phyloP scores from a whole-genome alignment of 2,797 vertebrate species.

The Rousettus madagascariensis region DNA sequence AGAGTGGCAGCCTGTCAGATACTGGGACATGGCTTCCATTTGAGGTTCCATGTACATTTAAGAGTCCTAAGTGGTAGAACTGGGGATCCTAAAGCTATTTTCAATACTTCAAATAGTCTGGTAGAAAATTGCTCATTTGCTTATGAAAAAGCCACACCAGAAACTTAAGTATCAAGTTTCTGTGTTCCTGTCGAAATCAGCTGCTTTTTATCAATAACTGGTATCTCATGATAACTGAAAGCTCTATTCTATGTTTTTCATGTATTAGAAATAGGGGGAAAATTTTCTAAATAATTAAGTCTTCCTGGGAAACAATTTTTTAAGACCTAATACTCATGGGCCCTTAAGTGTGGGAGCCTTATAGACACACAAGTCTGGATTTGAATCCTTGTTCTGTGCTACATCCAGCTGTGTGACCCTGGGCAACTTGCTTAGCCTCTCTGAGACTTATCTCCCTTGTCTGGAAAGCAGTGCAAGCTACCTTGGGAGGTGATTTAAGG shows the following conservation, averaged over 20 bases:
- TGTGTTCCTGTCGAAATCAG: neutral
- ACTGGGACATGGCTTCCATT: rapidly evolving
- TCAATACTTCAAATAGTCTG: neutral
- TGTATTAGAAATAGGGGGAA: neutral
- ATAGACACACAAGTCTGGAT: neutral
- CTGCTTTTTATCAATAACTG: neutral
- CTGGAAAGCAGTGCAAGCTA: neutral
- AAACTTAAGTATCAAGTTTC: neutral
- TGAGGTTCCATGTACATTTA: neutral
- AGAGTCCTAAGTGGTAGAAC: neutral
- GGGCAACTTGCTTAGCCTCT: neutral
- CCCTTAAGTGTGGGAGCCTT: neutral
- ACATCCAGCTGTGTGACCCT: neutral
- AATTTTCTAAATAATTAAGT: neutral
- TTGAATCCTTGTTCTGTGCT: neutral
- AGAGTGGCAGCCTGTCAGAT: no score
- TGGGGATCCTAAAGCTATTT: neutral
- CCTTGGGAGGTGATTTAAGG: neutral
- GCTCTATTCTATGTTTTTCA: neutral
- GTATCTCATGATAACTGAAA: neutral
- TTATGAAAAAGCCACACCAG: neutral
- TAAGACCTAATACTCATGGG: neutral
- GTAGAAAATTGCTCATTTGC: neutral
- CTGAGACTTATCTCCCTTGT: neutral
- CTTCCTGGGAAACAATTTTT: neutral